Evolutionary conservation across 2,113 vertebrate species (phyloP), one percentile per base, ranked within the genome.

Genomic region (Carlito syrichta): DNA sequence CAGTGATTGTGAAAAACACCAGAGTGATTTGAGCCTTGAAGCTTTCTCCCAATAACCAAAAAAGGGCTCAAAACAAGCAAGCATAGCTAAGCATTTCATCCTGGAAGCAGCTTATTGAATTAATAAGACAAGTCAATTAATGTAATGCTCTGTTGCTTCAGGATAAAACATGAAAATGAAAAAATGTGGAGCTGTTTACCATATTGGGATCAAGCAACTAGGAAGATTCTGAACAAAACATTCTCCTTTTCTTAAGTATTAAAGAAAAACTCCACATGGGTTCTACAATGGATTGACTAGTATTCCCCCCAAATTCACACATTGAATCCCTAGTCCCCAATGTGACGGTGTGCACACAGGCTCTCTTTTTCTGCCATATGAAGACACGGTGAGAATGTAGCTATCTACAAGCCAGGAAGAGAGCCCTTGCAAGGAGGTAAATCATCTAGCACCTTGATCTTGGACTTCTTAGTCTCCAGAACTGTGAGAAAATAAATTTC

Each of bases 41-140:
- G 97, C 97, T 96, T 98, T 98, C 97, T 98, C 93, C 96, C 97
- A 98, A 97, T 96, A 98, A 98, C 96, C 93, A 97, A 98, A 97
- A 98, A 98, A 98, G 96, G 97, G 97, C 96, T 95, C 98, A 87
- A 98, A 98, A 98, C 93, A 98, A 98, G 98, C 90, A 98, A 98
- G 98, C 98, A 97, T 96, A 98, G 98, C 98, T 98, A 98, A 98
- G 98, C 97, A 98, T 98, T 98, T 98, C 98, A 98, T 98, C 98
- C 98, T 98, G 92, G 97, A 98, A 98, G 98, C 97, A 97, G 98
- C 98, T 99, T 99, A 99, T 98, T 99, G 98, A 99, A 99, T 99
- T 99, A 99, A 99, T 98, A 98, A 98, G 98, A 99, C 98, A 99
- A 98, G 98, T 98, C 99, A 99, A 99, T 99, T 99, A 99, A 99